A percentile compares a stretch with the other conserved stretches of the same genome.
These are phyloP conservation scores for Scophthalmus maximus DNA, from an alignment of 2,113 vertebrate genomes.

Conservation along the genomic window DNA sequence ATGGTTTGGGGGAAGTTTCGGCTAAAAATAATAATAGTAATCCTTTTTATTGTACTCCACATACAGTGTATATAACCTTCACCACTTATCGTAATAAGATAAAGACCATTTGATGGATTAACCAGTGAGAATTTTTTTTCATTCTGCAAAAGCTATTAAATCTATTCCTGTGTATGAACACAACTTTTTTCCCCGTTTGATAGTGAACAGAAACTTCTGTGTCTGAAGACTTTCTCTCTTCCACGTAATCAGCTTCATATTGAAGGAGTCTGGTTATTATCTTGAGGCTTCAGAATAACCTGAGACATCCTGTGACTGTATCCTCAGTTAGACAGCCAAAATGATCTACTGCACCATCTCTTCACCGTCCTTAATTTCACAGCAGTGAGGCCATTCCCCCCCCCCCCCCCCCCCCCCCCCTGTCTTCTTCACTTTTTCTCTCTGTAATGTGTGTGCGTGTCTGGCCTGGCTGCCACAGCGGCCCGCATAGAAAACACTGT, in stretches of 20 bases:
- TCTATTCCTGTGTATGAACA: slow-evolving; percentile 3
- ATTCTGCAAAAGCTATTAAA: slow-evolving; percentile 3
- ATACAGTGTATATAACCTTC: neutral
- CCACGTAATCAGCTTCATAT: slow-evolving; percentile 47
- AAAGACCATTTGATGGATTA: neutral
- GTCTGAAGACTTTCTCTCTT: slow-evolving; percentile 27
- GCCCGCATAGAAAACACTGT: slow-evolving; percentile 19
- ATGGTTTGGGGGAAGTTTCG: neutral
- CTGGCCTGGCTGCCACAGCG: slow-evolving; percentile 13
- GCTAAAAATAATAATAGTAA: no score
- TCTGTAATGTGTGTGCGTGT: slow-evolving; percentile 7
- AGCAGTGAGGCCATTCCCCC: neutral
- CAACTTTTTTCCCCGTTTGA: slow-evolving; percentile 17
- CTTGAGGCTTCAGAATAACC: slow-evolving; percentile 9
- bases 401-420: neutral
- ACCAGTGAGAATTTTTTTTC: neutral
- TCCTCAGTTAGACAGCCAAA: slow-evolving; percentile 14
- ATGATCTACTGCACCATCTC: neutral
- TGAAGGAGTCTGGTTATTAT: slow-evolving; percentile 32
- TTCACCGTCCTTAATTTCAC: neutral
- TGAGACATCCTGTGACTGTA: slow-evolving; percentile 22
- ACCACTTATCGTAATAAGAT: neutral
- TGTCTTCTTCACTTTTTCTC: slow-evolving; percentile 1
- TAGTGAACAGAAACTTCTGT: slow-evolving; percentile 22
- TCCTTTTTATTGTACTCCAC: neutral